Evolutionary conservation across 2,888 invertebrate species (phyloP).

Genomic region (Gymnosoma rotundatum): DNA sequence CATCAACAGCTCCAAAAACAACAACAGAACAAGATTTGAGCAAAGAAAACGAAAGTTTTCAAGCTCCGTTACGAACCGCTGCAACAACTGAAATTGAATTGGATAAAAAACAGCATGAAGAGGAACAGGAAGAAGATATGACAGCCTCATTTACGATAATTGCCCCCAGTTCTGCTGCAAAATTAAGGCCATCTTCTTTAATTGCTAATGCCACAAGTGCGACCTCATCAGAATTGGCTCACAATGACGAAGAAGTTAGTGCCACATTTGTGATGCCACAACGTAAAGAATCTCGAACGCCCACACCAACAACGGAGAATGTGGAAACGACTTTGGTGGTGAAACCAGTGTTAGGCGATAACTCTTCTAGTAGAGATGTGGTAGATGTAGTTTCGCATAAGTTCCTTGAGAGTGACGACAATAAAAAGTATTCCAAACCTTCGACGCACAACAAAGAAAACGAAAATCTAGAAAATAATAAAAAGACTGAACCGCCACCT

Average conservation of each 20-base stretch:
- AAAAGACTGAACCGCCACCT: slow-evolving; percentile 74
- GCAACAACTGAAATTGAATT: slow-evolving; percentile 36
- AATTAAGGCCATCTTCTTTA: slow-evolving; percentile 68
- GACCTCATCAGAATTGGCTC: slow-evolving; percentile 47
- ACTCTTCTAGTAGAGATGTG: slow-evolving; percentile 50
- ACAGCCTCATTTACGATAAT: slow-evolving; percentile 79
- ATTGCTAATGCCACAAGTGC: slow-evolving; percentile 69
- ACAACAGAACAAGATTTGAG: slow-evolving; percentile 42
- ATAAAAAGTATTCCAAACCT: slow-evolving; percentile 42
- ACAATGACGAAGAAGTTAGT: slow-evolving; percentile 74
- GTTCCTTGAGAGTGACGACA: slow-evolving; percentile 28
- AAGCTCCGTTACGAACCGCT: not conserved
- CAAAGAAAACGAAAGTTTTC: slow-evolving; percentile 38
- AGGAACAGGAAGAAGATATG: slow-evolving; percentile 74
- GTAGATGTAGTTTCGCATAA: slow-evolving; percentile 20
- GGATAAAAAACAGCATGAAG: slow-evolving; percentile 76
- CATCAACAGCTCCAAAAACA: slow-evolving; percentile 45
- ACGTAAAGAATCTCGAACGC: slow-evolving; percentile 73
- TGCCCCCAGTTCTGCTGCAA: slow-evolving; percentile 72
- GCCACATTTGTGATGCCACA: slow-evolving; percentile 78
- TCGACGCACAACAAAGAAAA: slow-evolving; percentile 62
- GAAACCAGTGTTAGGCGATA: slow-evolving; percentile 71
- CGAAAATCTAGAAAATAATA: slow-evolving; percentile 69
- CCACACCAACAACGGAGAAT: slow-evolving; percentile 65
- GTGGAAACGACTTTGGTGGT: slow-evolving; percentile 73